Conservation (phyloP, 2,888 invertebrate genomes). For the Thecophora atra region DNA sequence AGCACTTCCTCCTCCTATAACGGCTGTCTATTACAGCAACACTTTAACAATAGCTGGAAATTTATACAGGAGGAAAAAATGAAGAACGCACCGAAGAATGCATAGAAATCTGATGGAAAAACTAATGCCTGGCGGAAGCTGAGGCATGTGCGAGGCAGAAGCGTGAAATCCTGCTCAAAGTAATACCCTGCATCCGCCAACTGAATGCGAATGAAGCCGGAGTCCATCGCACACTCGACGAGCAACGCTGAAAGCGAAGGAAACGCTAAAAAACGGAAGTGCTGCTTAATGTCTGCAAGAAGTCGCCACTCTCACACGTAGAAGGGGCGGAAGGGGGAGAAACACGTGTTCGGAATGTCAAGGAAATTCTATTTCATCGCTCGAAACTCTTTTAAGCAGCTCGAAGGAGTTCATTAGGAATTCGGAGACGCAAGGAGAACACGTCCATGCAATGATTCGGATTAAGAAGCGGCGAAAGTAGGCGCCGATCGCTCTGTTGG, state of each 20-base stretch:
- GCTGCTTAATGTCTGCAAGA: conserved; percentile 18
- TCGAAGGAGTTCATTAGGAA: conserved; percentile 25
- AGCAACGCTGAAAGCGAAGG: conserved; percentile 38
- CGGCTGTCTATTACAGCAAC: conserved; percentile 23
- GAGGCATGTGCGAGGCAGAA: conserved; percentile 3
- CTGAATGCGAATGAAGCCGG: conserved; percentile 41
- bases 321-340: neutral
- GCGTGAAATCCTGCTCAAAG: conserved; percentile 17
- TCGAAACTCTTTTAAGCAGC: neutral
- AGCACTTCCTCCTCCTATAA: neutral
- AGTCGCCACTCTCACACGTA: neutral
- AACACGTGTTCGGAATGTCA: conserved; percentile 34
- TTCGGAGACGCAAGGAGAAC: conserved; percentile 13
- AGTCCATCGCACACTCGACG: neutral
- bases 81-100: neutral
- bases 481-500: neutral
- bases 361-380: conserved; percentile 9
- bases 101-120: neutral
- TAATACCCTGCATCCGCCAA: conserved; percentile 39
- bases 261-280: conserved; percentile 19
- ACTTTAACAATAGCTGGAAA: conserved; percentile 31
- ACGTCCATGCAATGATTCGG: conserved; percentile 30
- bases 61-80: neutral
- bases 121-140: neutral
- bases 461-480: conserved; percentile 22